phyloP scores from a whole-genome alignment of 2,113 vertebrate genomes.

The Microcebus murinus region DNA sequence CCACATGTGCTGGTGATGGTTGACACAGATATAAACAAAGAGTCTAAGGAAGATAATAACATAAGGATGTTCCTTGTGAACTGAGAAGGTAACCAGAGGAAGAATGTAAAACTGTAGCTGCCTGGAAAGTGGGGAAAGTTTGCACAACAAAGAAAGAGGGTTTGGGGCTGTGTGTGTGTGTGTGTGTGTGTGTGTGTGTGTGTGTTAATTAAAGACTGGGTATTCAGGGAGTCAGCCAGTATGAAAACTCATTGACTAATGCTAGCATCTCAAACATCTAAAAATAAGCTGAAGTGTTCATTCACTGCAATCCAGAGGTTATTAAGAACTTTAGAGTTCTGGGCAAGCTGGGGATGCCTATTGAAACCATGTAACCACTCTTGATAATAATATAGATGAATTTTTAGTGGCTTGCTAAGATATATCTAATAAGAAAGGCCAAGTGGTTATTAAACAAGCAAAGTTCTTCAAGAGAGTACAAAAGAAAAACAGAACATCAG shows the following conservation, averaged over 20 bases:
- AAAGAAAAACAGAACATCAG: neutral
- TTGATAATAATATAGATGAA: neutral
- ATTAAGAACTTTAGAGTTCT: neutral
- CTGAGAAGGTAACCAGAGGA: neutral
- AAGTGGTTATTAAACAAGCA: neutral
- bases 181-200: neutral
- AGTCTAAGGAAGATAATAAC: neutral
- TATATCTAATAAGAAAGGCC: neutral
- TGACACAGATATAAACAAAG: neutral
- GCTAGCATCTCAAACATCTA: neutral
- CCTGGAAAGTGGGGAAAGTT: neutral
- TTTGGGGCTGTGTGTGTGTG: neutral
- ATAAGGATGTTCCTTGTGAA: neutral
- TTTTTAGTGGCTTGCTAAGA: neutral
- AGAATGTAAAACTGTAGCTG: neutral
- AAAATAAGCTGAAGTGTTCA: neutral
- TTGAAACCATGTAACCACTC: neutral
- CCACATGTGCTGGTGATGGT: accelerated
- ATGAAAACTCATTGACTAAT: neutral
- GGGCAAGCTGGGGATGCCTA: neutral
- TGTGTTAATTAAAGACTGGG: neutral
- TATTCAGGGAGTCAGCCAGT: neutral
- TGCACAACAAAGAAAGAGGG: neutral
- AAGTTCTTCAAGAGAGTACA: conserved; percentile 7
- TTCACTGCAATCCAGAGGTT: neutral